These are phyloP conservation scores for Dendrocopos noguchii DNA, from an alignment of 2,113 vertebrate species.

Conservation along the genomic window DNA sequence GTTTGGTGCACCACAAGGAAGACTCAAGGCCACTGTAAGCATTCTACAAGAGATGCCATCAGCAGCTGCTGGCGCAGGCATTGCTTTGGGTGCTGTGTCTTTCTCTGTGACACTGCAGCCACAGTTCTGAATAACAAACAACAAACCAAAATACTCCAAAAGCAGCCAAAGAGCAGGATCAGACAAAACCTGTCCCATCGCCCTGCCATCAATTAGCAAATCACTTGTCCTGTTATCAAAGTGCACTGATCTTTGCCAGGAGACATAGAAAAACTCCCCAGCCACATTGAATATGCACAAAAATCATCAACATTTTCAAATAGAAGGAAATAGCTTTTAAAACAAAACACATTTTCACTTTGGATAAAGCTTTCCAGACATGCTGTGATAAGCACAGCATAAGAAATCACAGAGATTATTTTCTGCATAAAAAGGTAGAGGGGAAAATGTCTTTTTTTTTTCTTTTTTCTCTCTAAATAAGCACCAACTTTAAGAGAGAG, in stretches of 20 bases:
- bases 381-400: neutral
- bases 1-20: neutral
- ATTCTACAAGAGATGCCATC: neutral
- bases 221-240: neutral
- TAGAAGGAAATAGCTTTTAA: neutral
- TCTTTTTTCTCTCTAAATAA: neutral
- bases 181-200: neutral
- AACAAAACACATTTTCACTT: neutral
- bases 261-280: neutral
- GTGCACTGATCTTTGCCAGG: neutral
- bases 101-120: neutral
- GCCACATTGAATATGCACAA: neutral
- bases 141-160: neutral
- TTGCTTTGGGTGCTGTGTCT: neutral
- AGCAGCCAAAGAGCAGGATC: neutral
- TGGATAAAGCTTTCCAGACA: constrained; percentile 3
- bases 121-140: neutral
- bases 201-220: neutral
- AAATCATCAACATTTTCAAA: neutral
- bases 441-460: neutral
- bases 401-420: neutral
- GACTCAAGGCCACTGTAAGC: neutral
- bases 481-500: neutral
- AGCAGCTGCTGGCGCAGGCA: neutral
- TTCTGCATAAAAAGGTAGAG: neutral